A percentile compares a stretch with the other conserved stretches of the same genome.
Evolutionary conservation across 2,113 vertebrate species (phyloP).

Genomic region (Boleophthalmus pectinirostris): DNA sequence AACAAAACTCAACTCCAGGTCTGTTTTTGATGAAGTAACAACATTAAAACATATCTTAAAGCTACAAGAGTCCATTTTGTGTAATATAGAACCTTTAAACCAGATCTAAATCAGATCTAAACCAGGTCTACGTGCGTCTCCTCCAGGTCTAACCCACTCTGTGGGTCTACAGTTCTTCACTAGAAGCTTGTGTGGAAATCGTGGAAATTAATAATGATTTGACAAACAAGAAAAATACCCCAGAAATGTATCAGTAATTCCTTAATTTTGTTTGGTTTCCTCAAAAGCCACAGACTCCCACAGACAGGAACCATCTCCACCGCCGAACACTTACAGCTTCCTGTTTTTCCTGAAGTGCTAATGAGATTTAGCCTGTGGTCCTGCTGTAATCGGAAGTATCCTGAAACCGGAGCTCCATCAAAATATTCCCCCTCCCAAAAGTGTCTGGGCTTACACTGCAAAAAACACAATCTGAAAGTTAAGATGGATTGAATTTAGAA

Average conservation of each 20-base stretch:
- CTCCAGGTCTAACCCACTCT: too few species aligned
- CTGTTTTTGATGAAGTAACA: too few species aligned
- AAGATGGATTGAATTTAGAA: too few species aligned
- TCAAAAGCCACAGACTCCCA: neutral
- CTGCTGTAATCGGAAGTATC: conserved; percentile 1
- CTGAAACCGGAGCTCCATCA: neutral
- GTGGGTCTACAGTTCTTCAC: neutral
- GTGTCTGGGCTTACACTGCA: neutral
- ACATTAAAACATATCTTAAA: too few species aligned
- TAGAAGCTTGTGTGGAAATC: neutral
- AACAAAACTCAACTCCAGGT: too few species aligned
- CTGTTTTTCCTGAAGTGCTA: conserved; percentile 7
- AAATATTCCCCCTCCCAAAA: neutral
- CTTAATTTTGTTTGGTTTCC: neutral
- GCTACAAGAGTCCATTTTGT: too few species aligned
- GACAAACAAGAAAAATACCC: too few species aligned
- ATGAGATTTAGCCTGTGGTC: conserved; percentile 2
- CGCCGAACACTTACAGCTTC: neutral
- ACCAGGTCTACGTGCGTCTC: too few species aligned
- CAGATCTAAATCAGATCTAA: too few species aligned
- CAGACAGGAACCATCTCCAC: neutral
- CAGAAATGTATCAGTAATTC: neutral
- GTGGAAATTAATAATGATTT: too few species aligned
- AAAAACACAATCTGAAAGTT: too few species aligned
- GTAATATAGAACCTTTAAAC: too few species aligned